Evolutionary conservation across 2,113 vertebrate genomes (phyloP).

Genomic region (Leptocoma aspasia): DNA sequence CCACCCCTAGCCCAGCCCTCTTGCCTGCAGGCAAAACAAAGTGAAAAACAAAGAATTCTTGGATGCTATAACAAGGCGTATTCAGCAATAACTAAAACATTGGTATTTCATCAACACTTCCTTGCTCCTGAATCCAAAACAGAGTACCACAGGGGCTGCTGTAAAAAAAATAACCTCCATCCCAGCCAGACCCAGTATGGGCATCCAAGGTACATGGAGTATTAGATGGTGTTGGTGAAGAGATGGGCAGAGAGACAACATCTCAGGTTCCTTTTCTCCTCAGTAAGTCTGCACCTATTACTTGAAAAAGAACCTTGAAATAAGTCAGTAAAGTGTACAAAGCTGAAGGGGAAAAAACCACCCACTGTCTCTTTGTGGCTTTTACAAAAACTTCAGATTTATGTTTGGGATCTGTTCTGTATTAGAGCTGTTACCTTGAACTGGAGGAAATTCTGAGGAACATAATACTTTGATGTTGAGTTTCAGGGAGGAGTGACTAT

Average conservation of each 20-base stretch:
- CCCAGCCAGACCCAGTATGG: not conserved
- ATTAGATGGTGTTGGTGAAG: not conserved
- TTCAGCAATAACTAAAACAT: not conserved
- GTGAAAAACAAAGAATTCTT: not conserved
- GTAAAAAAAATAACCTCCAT: not conserved
- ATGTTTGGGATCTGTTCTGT: not conserved
- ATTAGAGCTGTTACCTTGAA: not conserved
- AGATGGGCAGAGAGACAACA: not conserved
- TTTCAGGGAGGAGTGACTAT: not conserved
- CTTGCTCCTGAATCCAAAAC: not conserved
- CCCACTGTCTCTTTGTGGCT: not conserved
- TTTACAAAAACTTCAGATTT: not conserved
- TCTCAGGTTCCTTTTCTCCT: not conserved
- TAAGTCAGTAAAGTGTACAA: not conserved
- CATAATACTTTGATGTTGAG: not conserved
- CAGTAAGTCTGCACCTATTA: not conserved
- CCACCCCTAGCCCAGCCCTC: not conserved
- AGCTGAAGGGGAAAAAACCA: not conserved
- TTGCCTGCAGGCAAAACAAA: not conserved
- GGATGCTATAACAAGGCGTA: not conserved
- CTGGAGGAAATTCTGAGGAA: not conserved
- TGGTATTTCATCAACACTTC: not conserved
- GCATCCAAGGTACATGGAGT: too few species aligned
- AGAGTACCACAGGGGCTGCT: not conserved
- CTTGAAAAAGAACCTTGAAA: not conserved